phyloP scores from a whole-genome alignment of 1,140 invertebrate genomes.

The Drosophila lini region DNA sequence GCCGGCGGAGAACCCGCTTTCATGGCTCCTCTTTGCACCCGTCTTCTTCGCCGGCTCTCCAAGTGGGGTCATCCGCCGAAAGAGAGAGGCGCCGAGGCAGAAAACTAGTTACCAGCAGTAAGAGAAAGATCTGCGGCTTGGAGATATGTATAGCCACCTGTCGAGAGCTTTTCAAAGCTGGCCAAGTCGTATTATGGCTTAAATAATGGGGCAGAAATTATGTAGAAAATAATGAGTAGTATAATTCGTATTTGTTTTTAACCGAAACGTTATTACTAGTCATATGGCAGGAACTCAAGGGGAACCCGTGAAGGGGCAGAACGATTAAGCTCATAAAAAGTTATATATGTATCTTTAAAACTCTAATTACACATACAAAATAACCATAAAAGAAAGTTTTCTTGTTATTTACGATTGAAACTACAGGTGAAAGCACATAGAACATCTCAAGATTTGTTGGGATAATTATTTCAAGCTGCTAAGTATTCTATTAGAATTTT shows the following conservation, averaged over 20 bases:
- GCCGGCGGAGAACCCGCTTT: constrained; percentile 59
- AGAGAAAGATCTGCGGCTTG: constrained; percentile 19
- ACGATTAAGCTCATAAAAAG: not conserved
- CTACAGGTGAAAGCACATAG: not conserved
- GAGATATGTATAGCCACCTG: constrained; percentile 16
- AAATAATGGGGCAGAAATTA: constrained; percentile 19
- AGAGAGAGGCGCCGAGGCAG: constrained; percentile 2
- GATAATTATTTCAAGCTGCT: not conserved
- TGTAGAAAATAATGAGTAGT: constrained; percentile 14
- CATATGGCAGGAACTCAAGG: not conserved
- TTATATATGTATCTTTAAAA: not conserved
- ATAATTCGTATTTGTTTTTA: constrained; percentile 13
- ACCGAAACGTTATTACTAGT: constrained; percentile 1
- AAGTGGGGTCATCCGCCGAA: constrained; percentile 5
- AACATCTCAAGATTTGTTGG: not conserved
- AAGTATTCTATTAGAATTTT: not conserved
- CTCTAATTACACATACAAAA: not conserved
- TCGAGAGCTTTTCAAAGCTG: constrained; percentile 20
- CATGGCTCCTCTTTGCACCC: constrained; percentile 28
- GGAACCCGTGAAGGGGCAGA: not conserved
- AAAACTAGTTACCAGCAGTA: constrained; percentile 16
- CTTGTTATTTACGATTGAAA: not conserved
- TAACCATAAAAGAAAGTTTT: not conserved
- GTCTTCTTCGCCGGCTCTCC: constrained; percentile 25
- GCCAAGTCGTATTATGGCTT: not conserved